These are phyloP conservation scores for Ptychadena robeensis DNA, from an alignment of 2,797 vertebrate species.

Conservation along the genomic window DNA sequence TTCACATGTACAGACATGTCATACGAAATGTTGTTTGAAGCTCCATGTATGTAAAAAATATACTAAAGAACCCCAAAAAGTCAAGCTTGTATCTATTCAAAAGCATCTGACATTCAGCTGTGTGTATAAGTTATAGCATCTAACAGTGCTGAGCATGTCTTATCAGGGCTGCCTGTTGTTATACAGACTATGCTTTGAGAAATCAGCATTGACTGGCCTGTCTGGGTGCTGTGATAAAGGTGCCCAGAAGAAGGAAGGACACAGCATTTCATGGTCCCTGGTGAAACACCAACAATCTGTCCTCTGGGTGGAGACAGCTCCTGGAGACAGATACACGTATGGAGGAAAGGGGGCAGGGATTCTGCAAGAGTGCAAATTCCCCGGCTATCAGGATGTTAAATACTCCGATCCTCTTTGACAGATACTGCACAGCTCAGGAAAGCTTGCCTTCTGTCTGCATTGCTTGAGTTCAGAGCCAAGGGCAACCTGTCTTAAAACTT, in stretches of 20 bases:
- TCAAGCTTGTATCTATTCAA: neutral
- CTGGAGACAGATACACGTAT: slow-evolving; percentile 32
- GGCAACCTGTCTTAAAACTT: slow-evolving; percentile 40
- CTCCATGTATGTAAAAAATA: neutral
- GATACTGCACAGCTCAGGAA: slow-evolving; percentile 78
- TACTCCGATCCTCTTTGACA: slow-evolving; percentile 86
- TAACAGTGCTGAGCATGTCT: neutral
- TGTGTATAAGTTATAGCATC: neutral
- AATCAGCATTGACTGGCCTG: slow-evolving; percentile 21
- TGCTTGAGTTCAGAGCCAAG: slow-evolving; percentile 53
- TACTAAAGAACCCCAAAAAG: neutral
- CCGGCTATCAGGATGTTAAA: slow-evolving; percentile 73
- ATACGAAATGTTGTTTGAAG: neutral
- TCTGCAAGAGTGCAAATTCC: slow-evolving; percentile 60
- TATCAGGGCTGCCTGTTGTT: slow-evolving; percentile 3
- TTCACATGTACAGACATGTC: too few species aligned
- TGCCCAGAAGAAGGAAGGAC: slow-evolving; percentile 44
- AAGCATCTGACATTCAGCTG: neutral
- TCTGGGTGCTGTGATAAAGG: slow-evolving; percentile 42
- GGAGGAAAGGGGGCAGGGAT: slow-evolving; percentile 45
- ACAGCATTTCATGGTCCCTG: slow-evolving; percentile 8
- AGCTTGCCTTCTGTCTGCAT: slow-evolving; percentile 81
- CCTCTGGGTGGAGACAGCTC: slow-evolving; percentile 59
- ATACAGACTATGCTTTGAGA: neutral
- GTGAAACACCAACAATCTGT: slow-evolving; percentile 46